Evolutionary conservation across 2,888 invertebrate species (phyloP).

Genomic region (Monoplex corrugatus): DNA sequence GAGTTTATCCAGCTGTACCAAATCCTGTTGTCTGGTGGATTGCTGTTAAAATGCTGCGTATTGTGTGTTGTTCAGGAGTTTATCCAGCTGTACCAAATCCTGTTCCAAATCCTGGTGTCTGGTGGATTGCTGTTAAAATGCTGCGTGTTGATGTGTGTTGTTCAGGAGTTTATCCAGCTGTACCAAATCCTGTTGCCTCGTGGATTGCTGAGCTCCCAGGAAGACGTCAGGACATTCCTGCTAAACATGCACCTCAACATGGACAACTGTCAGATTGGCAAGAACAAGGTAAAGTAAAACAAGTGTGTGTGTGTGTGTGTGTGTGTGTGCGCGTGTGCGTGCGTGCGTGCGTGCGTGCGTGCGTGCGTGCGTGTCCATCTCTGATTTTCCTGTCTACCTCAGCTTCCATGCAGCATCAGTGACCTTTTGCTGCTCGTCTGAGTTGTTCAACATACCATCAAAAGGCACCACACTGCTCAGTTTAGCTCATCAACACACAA

Average conservation of each 20-base stretch:
- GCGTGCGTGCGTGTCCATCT: neutral
- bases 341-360: conserved; percentile 11
- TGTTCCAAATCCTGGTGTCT: too few species aligned
- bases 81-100: conserved; percentile 93
- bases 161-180: conserved; percentile 92
- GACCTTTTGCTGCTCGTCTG: too few species aligned
- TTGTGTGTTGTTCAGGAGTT: conserved; percentile 86
- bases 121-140: neutral
- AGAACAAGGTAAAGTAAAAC: conserved; percentile 90
- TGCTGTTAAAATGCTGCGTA: neutral
- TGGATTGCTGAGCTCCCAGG: conserved; percentile 90
- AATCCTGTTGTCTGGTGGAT: conserved; percentile 94
- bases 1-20: conserved; percentile 96
- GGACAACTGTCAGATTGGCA: conserved; percentile 94
- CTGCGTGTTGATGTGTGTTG: conserved; percentile 23
- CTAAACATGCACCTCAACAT: conserved; percentile 91
- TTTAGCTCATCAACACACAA: too few species aligned
- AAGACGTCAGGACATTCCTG: conserved; percentile 92
- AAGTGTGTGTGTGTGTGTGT: conserved; percentile 44
- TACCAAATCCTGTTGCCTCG: conserved; percentile 95
- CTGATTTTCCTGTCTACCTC: too few species aligned
- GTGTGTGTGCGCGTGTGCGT: conserved; percentile 31
- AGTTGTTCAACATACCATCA: too few species aligned
- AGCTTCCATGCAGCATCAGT: too few species aligned
- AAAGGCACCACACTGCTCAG: too few species aligned